Percentiles rank a stretch among this genome's conserved stretches.
phyloP scores from a whole-genome alignment of 1,140 invertebrate genomes.

The Drosophila bocki region DNA sequence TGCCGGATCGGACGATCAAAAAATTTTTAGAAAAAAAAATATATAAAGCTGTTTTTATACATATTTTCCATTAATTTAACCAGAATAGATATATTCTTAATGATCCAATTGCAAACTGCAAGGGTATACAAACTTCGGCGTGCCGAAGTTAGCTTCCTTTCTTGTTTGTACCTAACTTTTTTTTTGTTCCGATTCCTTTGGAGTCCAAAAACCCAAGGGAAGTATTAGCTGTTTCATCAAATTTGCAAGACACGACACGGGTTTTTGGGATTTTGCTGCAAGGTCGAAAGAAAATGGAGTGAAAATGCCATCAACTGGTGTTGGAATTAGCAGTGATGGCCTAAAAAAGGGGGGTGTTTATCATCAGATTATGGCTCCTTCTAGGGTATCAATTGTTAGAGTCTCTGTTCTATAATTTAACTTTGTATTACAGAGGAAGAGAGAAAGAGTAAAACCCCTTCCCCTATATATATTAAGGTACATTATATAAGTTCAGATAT shows the following conservation, averaged over 20 bases:
- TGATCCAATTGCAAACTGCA: too few relatives aligned
- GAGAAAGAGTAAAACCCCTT: not conserved
- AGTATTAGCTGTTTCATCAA: conserved; percentile 28
- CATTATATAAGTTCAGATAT: conserved; percentile 28
- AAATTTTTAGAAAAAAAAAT: too few relatives aligned
- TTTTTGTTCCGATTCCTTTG: not conserved
- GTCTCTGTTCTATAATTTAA: conserved; percentile 1
- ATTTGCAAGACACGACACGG: conserved; percentile 21
- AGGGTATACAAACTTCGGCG: too few relatives aligned
- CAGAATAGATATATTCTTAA: too few relatives aligned
- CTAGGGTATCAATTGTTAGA: conserved; percentile 27
- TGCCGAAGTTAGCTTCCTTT: too few relatives aligned
- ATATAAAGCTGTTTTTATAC: too few relatives aligned
- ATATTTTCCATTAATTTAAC: too few relatives aligned
- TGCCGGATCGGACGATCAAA: too few relatives aligned
- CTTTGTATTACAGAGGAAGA: not conserved
- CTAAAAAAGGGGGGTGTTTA: not conserved
- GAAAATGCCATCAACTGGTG: conserved; percentile 24
- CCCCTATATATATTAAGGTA: not conserved
- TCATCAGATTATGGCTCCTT: not conserved
- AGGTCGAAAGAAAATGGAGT: conserved; percentile 19
- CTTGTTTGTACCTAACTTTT: not conserved
- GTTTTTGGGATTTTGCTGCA: not conserved
- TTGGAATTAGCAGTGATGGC: conserved; percentile 4
- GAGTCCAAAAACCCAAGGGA: conserved; percentile 12